Conservation (phyloP, 2,797 vertebrate genomes). For the Eptatretus atami region DNA sequence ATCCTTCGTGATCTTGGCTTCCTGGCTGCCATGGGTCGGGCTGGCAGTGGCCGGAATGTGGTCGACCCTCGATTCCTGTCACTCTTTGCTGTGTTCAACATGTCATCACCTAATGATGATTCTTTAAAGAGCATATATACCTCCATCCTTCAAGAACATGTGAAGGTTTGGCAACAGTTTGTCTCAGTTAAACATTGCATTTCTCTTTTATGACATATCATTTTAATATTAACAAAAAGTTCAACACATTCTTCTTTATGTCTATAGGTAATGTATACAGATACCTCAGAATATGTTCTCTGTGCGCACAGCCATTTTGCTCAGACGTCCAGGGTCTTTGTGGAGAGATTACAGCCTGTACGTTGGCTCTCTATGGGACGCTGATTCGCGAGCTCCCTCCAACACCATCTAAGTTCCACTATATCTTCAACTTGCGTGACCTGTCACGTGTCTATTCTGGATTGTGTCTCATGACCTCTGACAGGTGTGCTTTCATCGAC, state of each 20-base stretch:
- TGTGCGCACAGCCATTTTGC: constrained; percentile 23
- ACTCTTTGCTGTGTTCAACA: constrained; percentile 57
- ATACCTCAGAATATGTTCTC: too few relatives aligned
- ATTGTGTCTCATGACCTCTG: constrained; percentile 32
- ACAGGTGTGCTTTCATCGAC: constrained; percentile 23
- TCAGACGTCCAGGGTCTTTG: constrained; percentile 24
- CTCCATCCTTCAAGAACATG: constrained; percentile 27
- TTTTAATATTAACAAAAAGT: too few relatives aligned
- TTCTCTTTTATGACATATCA: too few relatives aligned
- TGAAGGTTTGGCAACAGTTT: too few relatives aligned
- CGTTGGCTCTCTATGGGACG: constrained; percentile 38
- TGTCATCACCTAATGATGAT: constrained; percentile 41
- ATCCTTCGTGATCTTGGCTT: constrained; percentile 53
- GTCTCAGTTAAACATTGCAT: too few relatives aligned
- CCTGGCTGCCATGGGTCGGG: constrained; percentile 71
- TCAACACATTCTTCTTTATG: too few relatives aligned
- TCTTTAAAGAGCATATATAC: constrained; percentile 47
- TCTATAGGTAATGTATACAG: too few relatives aligned
- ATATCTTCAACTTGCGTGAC: constrained; percentile 81
- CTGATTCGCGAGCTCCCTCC: constrained; percentile 47
- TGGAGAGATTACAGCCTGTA: constrained; percentile 37
- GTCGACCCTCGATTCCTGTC: constrained; percentile 63
- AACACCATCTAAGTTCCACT: constrained; percentile 88
- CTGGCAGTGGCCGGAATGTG: constrained; percentile 68
- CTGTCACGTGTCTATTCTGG: constrained; percentile 59